Base-by-base conservation (phyloP, 1,140 invertebrate species). In the Nixonia krombeini region DNA sequence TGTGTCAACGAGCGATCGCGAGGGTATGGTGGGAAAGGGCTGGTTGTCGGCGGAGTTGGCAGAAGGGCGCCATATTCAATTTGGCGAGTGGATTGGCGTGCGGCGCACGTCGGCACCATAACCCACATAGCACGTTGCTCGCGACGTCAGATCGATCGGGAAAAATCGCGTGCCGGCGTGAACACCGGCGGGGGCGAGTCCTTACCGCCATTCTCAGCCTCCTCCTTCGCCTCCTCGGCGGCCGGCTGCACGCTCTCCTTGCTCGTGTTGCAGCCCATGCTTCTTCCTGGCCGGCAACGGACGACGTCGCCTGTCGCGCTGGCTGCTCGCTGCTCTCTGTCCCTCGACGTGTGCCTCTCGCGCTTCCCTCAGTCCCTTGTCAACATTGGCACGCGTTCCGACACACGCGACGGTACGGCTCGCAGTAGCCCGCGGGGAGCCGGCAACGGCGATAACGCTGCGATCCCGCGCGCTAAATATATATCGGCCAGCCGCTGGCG, bases 181-280 rank as follows among this genome's bases (percentile, higher is more conserved):
- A 15, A 6, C 38, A 28, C 47, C 44, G 52, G 35, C 38, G 18
- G 57, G 31, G 51, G 37, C 28, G 38, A 21, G 18, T 10, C 29
- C 83, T 78, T 69, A 84, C 82, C 83, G 28, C 75, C 81, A 69
- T 84, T 84, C 70, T 81, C 84, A 15, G 57, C 56, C 29, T 78
- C 78, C 42, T 83, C 80, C 59, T 85, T 84, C 6, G 78, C 74
- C 18, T 83, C 82, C 35, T 85, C 82, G 13, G 74, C 80, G 1
- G 76, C 82, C 31, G 82, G 78, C 62, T 84, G 82, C 9, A 84
- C 74, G 46, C 74, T 84, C 28, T 85, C 83, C 65, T 85, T 84
- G 66, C 83, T 85, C 18, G 80, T 84, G 46, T 82, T 85, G 74
- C 83, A 85, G 38, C 83, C 83, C 83, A 85, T 85, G 41, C 45